Percentiles rank a stretch among this genome's conserved stretches.
Evolutionary conservation across 35 echinoderm and acorn worm genomes (phyloP).

Genomic region (Heliocidaris tuberculata): DNA sequence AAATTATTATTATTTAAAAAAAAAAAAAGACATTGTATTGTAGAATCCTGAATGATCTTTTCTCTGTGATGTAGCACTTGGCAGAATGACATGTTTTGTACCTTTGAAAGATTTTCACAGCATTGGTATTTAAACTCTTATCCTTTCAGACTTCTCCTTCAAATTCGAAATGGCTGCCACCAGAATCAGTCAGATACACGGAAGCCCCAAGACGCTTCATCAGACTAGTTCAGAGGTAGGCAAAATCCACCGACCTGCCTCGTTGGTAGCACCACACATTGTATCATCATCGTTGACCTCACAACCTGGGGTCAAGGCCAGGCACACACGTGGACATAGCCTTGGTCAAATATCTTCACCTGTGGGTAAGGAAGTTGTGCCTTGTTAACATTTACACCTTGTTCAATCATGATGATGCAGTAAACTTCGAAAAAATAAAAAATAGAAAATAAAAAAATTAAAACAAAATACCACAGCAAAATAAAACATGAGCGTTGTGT

Average conservation of each 20-base stretch:
- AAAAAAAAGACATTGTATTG: too few relatives aligned
- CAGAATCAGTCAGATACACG: constrained; percentile 26
- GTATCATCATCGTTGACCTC: constrained; percentile 43
- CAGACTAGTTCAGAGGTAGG: constrained; percentile 14
- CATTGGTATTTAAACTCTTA: neutral
- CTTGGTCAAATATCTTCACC: constrained; percentile 30
- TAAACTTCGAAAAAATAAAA: too few relatives aligned
- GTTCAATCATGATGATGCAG: too few relatives aligned
- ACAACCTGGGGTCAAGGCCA: constrained; percentile 27
- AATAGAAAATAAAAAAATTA: too few relatives aligned
- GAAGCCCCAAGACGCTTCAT: constrained; percentile 24
- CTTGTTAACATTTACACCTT: too few relatives aligned
- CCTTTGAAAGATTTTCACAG: too few relatives aligned
- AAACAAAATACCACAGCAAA: too few relatives aligned
- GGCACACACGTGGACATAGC: constrained; percentile 28
- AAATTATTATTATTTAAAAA: too few relatives aligned
- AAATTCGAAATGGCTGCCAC: neutral
- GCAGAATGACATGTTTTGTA: too few relatives aligned
- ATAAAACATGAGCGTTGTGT: too few relatives aligned
- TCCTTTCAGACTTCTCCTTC: neutral
- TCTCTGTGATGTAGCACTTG: too few relatives aligned
- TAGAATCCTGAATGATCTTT: too few relatives aligned
- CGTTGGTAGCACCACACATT: constrained; percentile 15
- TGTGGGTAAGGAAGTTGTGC: neutral
- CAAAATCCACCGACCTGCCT: constrained; percentile 32